Evolutionary conservation across 2,888 invertebrate genomes (phyloP).

Genomic region (Tipula vernalis): DNA sequence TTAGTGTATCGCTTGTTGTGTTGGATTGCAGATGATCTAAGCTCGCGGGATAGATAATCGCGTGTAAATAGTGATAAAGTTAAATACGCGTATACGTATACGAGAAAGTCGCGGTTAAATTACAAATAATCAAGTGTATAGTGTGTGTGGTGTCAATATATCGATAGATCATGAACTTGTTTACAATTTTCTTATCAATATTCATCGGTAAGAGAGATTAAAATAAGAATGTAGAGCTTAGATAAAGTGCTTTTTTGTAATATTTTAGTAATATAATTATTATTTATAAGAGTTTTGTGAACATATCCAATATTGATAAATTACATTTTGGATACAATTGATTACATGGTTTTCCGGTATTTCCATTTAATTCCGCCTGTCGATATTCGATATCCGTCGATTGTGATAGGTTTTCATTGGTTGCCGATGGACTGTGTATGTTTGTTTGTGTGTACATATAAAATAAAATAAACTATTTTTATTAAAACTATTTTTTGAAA

Average conservation of each 20-base stretch:
- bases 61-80: no score
- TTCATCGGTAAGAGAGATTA: neutral
- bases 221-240: neutral
- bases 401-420: constrained; percentile 47
- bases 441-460: neutral
- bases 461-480: neutral
- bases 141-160: neutral
- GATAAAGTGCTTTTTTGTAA: neutral
- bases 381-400: constrained; percentile 59
- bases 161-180: neutral
- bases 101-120: neutral
- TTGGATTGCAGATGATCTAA: neutral
- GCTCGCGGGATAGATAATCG: neutral
- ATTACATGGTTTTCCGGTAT: constrained; percentile 28
- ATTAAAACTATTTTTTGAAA: neutral
- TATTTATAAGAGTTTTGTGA: neutral
- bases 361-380: constrained; percentile 57
- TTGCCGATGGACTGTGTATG: constrained; percentile 52
- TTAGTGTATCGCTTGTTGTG: neutral
- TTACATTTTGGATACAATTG: constrained; percentile 5
- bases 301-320: constrained; percentile 1
- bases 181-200: neutral
- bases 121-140: neutral
- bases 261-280: neutral
- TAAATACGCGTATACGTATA: neutral